These are phyloP conservation scores for Bombus pascuorum DNA, from an alignment of 1,140 invertebrate species.

Conservation along the genomic window DNA sequence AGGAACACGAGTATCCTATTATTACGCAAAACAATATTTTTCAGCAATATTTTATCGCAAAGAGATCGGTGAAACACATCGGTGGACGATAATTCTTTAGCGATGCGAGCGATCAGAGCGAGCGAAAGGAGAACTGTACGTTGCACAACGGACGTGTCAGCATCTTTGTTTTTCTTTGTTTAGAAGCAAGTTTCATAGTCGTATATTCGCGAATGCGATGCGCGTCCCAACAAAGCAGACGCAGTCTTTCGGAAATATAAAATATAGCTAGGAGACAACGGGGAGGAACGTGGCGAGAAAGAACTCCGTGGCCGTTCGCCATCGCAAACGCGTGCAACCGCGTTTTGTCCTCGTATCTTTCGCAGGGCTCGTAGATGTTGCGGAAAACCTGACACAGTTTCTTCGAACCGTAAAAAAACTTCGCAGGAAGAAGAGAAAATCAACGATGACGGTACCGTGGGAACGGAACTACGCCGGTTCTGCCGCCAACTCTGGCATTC, in stretches of 20 bases:
- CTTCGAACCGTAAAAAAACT: conserved; percentile 23
- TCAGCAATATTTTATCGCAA: no score
- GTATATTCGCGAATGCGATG: background rate
- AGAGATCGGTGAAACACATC: no score
- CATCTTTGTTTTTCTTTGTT: background rate
- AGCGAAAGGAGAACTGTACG: background rate
- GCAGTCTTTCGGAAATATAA: conserved; percentile 35
- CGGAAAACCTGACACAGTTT: conserved; percentile 27
- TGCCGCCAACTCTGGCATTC: conserved; percentile 1
- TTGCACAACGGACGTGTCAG: background rate
- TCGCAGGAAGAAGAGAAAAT: background rate
- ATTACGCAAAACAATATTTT: no score
- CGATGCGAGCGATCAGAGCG: background rate
- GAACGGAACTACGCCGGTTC: conserved; percentile 15
- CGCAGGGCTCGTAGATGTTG: background rate
- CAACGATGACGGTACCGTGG: conserved; percentile 6
- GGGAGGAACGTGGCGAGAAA: background rate
- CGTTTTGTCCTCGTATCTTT: conserved; percentile 14
- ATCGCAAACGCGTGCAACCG: background rate
- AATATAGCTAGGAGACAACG: conserved; percentile 9
- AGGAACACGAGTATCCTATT: no score
- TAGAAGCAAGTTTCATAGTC: background rate
- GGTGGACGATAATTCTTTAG: background rate
- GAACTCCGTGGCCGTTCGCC: background rate
- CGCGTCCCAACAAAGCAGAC: conserved; percentile 6